Evolutionary conservation across 2,113 vertebrate genomes (phyloP).

Genomic region (Triplophysa tibetana): DNA sequence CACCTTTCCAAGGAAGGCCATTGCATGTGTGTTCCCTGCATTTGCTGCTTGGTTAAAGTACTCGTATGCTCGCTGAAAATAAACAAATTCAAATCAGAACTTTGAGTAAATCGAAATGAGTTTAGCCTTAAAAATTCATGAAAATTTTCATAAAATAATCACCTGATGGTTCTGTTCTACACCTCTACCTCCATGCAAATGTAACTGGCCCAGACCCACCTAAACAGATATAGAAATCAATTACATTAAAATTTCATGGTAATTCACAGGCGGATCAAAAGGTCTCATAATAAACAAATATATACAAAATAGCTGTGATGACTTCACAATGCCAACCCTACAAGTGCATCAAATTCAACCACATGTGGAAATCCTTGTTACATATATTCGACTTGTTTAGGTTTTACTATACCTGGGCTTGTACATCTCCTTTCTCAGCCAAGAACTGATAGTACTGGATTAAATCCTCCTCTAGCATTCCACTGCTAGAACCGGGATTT

Average conservation of each 20-base stretch:
- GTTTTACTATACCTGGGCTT: constrained; percentile 85
- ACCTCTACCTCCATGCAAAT: constrained; percentile 93
- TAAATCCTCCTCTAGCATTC: constrained; percentile 96
- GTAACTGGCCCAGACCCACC: constrained; percentile 96
- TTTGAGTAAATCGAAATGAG: background rate
- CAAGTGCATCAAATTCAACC: background rate
- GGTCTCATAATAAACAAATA: background rate
- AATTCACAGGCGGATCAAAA: background rate
- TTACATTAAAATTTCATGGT: background rate
- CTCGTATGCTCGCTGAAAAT: constrained; percentile 89
- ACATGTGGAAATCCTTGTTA: background rate
- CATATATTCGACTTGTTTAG: background rate
- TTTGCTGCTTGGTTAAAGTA: constrained; percentile 98
- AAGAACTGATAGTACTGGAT: constrained; percentile 99
- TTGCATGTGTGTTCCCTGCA: constrained; percentile 95
- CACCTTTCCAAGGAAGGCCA: constrained; percentile 98
- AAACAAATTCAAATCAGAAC: background rate
- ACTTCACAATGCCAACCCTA: background rate
- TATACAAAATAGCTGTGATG: background rate
- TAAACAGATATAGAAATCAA: constrained; percentile 52
- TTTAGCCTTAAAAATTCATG: background rate
- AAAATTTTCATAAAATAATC: constrained; percentile 6
- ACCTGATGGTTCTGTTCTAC: constrained; percentile 99
- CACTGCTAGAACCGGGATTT: constrained; percentile 92
- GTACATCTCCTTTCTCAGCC: constrained; percentile 98